These are phyloP conservation scores for Bryconaethiops microstoma DNA, from an alignment of 2,797 vertebrate genomes.

Conservation along the genomic window DNA sequence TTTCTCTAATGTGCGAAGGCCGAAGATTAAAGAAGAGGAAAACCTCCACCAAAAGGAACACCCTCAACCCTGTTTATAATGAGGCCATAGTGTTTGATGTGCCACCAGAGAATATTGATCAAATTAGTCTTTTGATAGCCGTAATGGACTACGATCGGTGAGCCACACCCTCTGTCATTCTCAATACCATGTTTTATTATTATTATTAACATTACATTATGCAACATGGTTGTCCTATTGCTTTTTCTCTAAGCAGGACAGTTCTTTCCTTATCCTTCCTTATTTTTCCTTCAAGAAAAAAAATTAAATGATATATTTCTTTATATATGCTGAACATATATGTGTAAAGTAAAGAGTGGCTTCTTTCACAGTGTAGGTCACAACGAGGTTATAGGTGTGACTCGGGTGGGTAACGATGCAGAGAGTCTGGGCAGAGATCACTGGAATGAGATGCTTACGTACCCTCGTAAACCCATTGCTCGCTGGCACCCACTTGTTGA, in stretches of 20 bases:
- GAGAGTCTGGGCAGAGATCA: conserved; percentile 93
- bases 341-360: conserved; percentile 46
- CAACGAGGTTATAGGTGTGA: conserved; percentile 98
- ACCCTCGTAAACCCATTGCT: conserved; percentile 96
- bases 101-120: conserved; percentile 96
- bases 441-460: conserved; percentile 99
- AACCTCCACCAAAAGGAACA: conserved; percentile 98
- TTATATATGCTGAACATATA: too few species aligned
- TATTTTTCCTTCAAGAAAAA: neutral
- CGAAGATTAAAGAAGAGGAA: conserved; percentile 96
- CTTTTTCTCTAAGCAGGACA: neutral
- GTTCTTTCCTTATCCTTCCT: neutral
- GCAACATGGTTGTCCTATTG: neutral
- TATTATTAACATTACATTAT: neutral
- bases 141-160: conserved; percentile 99
- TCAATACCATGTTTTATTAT: conserved; percentile 14
- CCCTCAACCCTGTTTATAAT: conserved; percentile 95
- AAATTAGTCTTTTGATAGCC: conserved; percentile 95
- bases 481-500: conserved; percentile 97
- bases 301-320: too few species aligned
- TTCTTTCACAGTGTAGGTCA: conserved; percentile 96
- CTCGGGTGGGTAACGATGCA: conserved; percentile 93
- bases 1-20: conserved; percentile 94
- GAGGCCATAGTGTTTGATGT: conserved; percentile 99
- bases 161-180: conserved; percentile 63